Evolutionary conservation across 2,113 vertebrate genomes (phyloP), one percentile per base, ranked within the genome.

Genomic region (Eleginops maclovinus): DNA sequence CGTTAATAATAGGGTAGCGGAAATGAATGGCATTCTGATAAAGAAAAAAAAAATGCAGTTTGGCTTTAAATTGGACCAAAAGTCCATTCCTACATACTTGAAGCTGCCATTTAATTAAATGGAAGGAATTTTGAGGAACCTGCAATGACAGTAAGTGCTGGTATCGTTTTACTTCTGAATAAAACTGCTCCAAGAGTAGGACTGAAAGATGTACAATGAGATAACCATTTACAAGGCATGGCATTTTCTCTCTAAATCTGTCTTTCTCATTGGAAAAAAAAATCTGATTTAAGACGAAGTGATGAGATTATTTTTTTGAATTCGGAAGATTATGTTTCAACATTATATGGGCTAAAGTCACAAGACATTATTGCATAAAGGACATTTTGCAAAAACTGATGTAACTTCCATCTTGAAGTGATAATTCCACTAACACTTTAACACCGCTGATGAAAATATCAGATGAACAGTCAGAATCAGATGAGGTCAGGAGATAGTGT

Each of bases 1-100:
- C 84, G 79, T 77, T 88, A 90, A 90, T 89, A 77, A 86, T 31
- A 61, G 81, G 78, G 75, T 47, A 53, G 51, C 15, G 21, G 44
- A 51, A 51, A 71, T 55, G 19, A 87, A 70, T 79, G 79, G 73
- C 59, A 89, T 81, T 77, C 50, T 53, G 60, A 83, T 40, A 51
- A 17, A 6, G 10, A 9, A 87, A 81, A 70, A 75, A 70, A 72
- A 13, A 82, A 24, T 41, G 43, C 17, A 22, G 28, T 79, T 74
- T 55, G 66, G 75, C 16, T 79, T 67, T 4, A 64, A 75, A 62
- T 24, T 2, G 63, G 75, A 75, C 78, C 60, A n/a, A 53, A 3
- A 56, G 31, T 28, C 66, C 46, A 65, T 83, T 84, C 72, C 81
- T 79, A 81, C 72, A 77, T 63, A 75, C 83, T 83, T 71, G 51